These are phyloP conservation scores for Anthrax anthrax DNA, from an alignment of 2,888 invertebrate genomes.

Conservation along the genomic window DNA sequence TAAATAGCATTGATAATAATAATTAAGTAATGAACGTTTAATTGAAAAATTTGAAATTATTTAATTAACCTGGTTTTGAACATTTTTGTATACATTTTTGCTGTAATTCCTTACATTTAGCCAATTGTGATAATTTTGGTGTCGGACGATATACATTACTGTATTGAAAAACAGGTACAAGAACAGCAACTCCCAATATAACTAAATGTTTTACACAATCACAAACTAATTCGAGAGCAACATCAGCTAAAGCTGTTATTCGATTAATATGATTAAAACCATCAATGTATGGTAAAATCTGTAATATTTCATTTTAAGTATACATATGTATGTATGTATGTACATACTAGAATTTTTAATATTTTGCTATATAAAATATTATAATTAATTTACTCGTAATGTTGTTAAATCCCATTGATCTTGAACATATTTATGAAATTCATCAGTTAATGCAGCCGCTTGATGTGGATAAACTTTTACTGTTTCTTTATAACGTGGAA, in stretches of 20 bases:
- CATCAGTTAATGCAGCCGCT: constrained; percentile 64
- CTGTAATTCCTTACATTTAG: constrained; percentile 49
- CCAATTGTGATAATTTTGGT: constrained; percentile 50
- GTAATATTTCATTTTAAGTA: constrained; percentile 14
- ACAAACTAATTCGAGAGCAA: constrained; percentile 66
- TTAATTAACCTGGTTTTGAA: constrained; percentile 48
- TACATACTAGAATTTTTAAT: background rate
- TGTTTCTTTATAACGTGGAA: constrained; percentile 54
- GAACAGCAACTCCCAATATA: constrained; percentile 57
- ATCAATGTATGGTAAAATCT: constrained; percentile 66
- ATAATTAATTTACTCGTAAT: constrained; percentile 45
- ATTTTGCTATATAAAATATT: background rate
- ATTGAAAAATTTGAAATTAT: background rate
- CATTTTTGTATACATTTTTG: constrained; percentile 55
- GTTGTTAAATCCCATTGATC: constrained; percentile 74
- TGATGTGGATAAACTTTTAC: constrained; percentile 60
- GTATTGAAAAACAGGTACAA: constrained; percentile 69
- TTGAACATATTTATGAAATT: constrained; percentile 45
- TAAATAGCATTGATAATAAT: constrained; percentile 5
- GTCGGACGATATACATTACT: constrained; percentile 60
- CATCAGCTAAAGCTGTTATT: constrained; percentile 65
- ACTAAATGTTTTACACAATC: constrained; percentile 68
- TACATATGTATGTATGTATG: background rate
- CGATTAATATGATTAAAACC: constrained; percentile 68
- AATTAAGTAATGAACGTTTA: background rate